Evolutionary conservation across 2,113 vertebrate species (phyloP).

Genomic region (Euleptes europaea): DNA sequence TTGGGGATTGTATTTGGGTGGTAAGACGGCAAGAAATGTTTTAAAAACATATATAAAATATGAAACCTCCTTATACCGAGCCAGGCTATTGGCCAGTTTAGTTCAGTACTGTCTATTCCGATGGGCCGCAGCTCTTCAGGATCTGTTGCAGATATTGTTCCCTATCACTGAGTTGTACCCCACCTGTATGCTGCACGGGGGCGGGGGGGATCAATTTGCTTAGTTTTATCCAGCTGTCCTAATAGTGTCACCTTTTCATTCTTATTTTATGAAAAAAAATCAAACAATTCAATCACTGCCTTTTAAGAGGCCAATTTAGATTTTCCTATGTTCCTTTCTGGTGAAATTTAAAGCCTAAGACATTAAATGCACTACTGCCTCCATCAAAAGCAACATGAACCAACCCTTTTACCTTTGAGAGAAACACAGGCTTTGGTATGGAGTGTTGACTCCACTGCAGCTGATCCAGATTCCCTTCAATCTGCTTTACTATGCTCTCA

Average conservation of each 20-base stretch:
- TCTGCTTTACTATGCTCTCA: slow-evolving; percentile 81
- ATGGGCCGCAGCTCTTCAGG: no score
- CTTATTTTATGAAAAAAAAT: neutral
- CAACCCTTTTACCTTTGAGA: slow-evolving; percentile 59
- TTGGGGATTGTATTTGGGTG: no score
- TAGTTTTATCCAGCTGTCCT: neutral
- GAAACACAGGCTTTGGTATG: slow-evolving; percentile 78
- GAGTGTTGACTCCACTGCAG: slow-evolving; percentile 75
- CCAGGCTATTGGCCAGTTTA: no score
- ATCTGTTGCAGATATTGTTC: no score
- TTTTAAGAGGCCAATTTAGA: neutral
- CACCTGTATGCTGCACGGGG: no score
- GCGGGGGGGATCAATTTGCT: neutral
- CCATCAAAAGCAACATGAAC: neutral
- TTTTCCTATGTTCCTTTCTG: neutral
- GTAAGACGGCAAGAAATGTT: no score
- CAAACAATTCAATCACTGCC: neutral
- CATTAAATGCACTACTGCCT: neutral
- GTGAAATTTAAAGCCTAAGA: neutral
- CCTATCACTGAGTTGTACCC: no score
- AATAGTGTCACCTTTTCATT: neutral
- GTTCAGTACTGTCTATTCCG: no score
- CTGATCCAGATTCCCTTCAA: slow-evolving; percentile 78
- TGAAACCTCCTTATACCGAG: no score
- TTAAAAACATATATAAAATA: no score